Base-by-base conservation (phyloP, 2,888 invertebrate species). In the Acheta domesticus region DNA sequence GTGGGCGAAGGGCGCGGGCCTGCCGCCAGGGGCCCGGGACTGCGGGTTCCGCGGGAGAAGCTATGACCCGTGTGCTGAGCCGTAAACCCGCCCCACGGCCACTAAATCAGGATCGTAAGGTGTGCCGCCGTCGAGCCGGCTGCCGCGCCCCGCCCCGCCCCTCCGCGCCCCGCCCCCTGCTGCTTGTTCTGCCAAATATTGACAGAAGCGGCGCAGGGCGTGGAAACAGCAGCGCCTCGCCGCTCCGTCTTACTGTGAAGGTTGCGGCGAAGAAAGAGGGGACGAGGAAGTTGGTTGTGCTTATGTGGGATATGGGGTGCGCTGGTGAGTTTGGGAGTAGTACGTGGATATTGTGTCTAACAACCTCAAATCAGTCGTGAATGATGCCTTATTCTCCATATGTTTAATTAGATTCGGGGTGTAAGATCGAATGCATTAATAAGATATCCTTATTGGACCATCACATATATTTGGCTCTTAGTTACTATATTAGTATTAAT, bases 91-190 rank as follows among this genome's bases (percentile, higher is more conserved):
- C 14, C n/a, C 62, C 16, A 8, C 62, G 8, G 62, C 62, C 62
- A 62, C 62, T 62, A 62, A 62, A 62, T 62, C 62, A 62, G 62
- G 62, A 62, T 62, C 62, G 62, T n/a, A 62, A 62, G 62, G 62
- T 62, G 62, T n/a, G 62, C 36, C 36, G 62, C 36, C 36, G 4
- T 36, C 8, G 36, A 8, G 36, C 36, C 62, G n/a, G n/a, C n/a
- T n/a, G 62, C 62, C 14, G 5, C 4, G 62, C 12, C n/a, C 16
- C n/a, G 62, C 62, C 62, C 62, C 16, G 62, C 62, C 62, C 23
- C 23, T n/a, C 12, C n/a, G 4, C n/a, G 62, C 62, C 62, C 62
- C 16, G 62, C 62, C 62, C 23, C 23, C 23, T 11, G 11, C 62
- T n/a, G 62, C 62, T 62, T 62, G 62, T 62, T 62, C 62, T 62